Base-by-base conservation (phyloP, 2,888 invertebrate species). In the Coelopa pilipes region DNA sequence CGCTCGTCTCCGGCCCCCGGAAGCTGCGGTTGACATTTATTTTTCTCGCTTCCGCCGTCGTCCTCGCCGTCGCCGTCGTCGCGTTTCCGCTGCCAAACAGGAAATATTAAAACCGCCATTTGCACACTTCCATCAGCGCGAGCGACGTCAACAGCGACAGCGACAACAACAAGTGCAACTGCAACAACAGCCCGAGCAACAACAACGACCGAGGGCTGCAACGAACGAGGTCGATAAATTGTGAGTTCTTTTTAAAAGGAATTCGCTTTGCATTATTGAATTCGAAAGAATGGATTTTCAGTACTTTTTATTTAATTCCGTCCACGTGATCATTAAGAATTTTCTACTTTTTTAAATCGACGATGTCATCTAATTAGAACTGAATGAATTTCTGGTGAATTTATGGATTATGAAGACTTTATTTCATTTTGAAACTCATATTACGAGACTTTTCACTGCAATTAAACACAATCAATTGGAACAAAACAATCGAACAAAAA, bases 101-200 rank as follows among this genome's bases (percentile, higher is more conserved):
- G 53, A 53, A 53, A n/a, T 53, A 53, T 53, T 53, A 53, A 53
- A n/a, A 53, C 15, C 53, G 53, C 53, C 53, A 53, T 53, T 53
- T 53, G 53, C 53, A 53, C 53, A 53, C 53, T 53, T 53, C 53
- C 53, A 53, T 53, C 53, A 53, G 15, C 53, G 3, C 3, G 15
- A 7, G n/a, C 3, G 53, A 53, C 3, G 53, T 53, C 53, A 53
- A 53, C 53, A 53, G 2, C 3, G 10, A 53, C 53, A 53, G 10
- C 49, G 49, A 49, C 13, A 49, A 49, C 49, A 49, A 49, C 49
- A 49, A 11, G 10, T 49, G 10, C n/a, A 11, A 13, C 49, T 49
- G 13, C 13, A 49, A 49, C 10, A 49, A 49, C 13, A 49, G 10
- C 13, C 13, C 10, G 49, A 49, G 49, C 10, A 49, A 49, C 13